Evolutionary conservation across 2,888 invertebrate genomes (phyloP).

Genomic region (Athalia cordata): DNA sequence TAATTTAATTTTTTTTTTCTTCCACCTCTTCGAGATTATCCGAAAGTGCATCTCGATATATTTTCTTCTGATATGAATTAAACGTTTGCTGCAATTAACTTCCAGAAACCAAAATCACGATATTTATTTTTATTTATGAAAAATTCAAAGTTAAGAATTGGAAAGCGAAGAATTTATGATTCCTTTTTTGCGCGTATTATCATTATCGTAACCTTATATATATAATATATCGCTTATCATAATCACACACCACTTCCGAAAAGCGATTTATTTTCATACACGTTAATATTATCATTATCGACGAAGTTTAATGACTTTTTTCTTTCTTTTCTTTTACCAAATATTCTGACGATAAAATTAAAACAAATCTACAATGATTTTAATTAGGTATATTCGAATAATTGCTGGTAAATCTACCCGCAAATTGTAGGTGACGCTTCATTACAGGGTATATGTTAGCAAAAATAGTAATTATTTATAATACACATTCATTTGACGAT

Average conservation of each 20-base stretch:
- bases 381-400: too few relatives aligned
- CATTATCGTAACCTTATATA: not conserved
- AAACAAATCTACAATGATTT: too few relatives aligned
- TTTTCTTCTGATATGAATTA: not conserved
- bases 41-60: not conserved
- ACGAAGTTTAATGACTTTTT: not conserved
- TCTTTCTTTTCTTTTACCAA: not conserved
- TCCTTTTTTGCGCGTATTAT: too few relatives aligned
- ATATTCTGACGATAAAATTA: too few relatives aligned
- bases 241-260: not conserved
- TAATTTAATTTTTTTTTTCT: not conserved
- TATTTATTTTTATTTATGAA: too few relatives aligned
- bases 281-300: not conserved
- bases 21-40: too few relatives aligned
- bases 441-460: not conserved
- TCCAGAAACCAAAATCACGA: too few relatives aligned
- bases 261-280: not conserved
- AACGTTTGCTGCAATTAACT: too few relatives aligned
- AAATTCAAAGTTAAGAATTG: too few relatives aligned
- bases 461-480: constrained; percentile 13
- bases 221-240: not conserved
- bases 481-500: not conserved
- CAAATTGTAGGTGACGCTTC: too few relatives aligned
- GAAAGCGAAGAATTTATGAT: too few relatives aligned
- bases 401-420: too few relatives aligned